Evolutionary conservation across 2,888 invertebrate species (phyloP).

Genomic region (Sisyra terminalis): DNA sequence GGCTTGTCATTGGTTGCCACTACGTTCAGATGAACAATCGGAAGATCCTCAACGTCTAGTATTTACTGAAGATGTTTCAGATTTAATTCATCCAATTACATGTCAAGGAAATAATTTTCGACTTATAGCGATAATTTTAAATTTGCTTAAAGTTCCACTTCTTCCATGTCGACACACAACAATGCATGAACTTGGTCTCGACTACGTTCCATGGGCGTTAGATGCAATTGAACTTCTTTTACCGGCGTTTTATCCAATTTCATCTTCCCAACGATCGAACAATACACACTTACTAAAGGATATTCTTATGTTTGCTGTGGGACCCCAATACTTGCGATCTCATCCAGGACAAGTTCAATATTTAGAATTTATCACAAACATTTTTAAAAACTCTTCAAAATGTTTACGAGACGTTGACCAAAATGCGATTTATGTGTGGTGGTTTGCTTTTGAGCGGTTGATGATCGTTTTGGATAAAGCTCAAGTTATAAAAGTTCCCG

Average conservation of each 20-base stretch:
- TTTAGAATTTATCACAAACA: slow-evolving; percentile 31
- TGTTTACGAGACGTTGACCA: slow-evolving; percentile 27
- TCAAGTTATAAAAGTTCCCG: slow-evolving; percentile 25
- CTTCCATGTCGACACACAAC: slow-evolving; percentile 30
- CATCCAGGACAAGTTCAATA: slow-evolving; percentile 42
- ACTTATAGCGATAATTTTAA: slow-evolving; percentile 39
- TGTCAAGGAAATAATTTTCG: slow-evolving; percentile 37
- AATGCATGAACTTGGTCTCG: slow-evolving; percentile 26
- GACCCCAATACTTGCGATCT: slow-evolving; percentile 37
- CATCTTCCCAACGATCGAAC: slow-evolving; percentile 20
- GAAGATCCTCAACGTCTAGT: slow-evolving; percentile 49
- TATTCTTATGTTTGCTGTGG: slow-evolving; percentile 27
- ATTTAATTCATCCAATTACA: slow-evolving; percentile 51
- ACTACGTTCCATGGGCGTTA: slow-evolving; percentile 28
- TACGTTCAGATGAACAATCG: slow-evolving; percentile 27
- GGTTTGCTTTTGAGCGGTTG: slow-evolving; percentile 42
- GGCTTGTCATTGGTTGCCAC: slow-evolving; percentile 51
- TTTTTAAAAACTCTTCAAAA: slow-evolving; percentile 26
- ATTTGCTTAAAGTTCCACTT: slow-evolving; percentile 40
- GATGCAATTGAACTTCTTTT: slow-evolving; percentile 34
- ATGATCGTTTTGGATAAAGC: slow-evolving; percentile 31
- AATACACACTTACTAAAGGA: slow-evolving; percentile 25
- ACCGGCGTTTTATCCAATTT: slow-evolving; percentile 23
- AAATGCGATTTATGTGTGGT: slow-evolving; percentile 40
- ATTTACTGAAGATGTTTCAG: slow-evolving; percentile 42